These are phyloP conservation scores for Tenthredo livida DNA, from an alignment of 2,888 invertebrate species.

Conservation along the genomic window DNA sequence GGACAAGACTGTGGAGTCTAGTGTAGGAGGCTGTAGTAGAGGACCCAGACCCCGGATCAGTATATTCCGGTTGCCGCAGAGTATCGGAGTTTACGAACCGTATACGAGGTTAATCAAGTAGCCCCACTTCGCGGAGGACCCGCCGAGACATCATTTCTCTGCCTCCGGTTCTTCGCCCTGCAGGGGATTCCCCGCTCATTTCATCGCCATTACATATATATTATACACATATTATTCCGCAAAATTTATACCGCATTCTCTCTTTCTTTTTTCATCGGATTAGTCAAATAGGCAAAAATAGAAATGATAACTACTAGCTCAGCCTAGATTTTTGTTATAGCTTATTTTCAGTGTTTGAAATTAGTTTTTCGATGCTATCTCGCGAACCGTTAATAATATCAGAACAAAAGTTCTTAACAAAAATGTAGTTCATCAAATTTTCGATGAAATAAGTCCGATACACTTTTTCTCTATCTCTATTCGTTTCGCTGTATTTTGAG, in stretches of 20 bases:
- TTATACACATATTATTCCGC: neutral
- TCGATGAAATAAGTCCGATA: neutral
- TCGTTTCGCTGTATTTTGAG: neutral
- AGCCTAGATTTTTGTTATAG: neutral
- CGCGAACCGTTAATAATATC: neutral
- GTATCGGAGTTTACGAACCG: conserved; percentile 54
- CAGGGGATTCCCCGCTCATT: conserved; percentile 37
- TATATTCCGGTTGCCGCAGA: conserved; percentile 47
- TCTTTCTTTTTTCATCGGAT: neutral
- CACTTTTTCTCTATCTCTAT: neutral
- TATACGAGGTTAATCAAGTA: conserved; percentile 55
- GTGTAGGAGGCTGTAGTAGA: conserved; percentile 31
- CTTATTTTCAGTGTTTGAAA: neutral
- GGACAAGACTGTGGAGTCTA: conserved; percentile 31
- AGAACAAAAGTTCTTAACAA: neutral
- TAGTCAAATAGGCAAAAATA: neutral
- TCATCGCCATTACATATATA: conserved; percentile 22
- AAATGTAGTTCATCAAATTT: neutral
- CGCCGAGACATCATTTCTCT: conserved; percentile 41
- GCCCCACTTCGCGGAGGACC: conserved; percentile 51
- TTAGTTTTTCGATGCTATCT: neutral
- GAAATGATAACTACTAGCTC: neutral
- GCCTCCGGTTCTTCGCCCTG: conserved; percentile 20
- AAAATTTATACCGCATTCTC: neutral
- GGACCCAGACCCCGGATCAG: conserved; percentile 26